Percentiles rank a stretch among this genome's conserved stretches.
These are phyloP conservation scores for Hydrolagus colliei DNA, from an alignment of 2,797 vertebrate species.

Conservation along the genomic window DNA sequence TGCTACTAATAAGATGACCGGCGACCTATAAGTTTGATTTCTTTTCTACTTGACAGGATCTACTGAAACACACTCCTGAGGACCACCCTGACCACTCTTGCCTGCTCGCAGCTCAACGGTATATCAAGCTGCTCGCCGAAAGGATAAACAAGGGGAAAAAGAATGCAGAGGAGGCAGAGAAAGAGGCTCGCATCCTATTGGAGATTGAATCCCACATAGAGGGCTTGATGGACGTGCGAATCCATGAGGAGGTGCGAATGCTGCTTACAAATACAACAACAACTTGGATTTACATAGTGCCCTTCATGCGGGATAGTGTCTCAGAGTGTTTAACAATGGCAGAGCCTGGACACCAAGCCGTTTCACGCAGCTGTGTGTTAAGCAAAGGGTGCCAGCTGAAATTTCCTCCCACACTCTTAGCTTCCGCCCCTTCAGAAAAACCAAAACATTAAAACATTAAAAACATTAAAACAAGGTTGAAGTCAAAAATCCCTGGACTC, in stretches of 20 bases:
- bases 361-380: too few relatives aligned
- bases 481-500: too few relatives aligned
- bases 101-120: constrained; percentile 82
- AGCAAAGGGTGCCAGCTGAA: too few relatives aligned
- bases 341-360: too few relatives aligned
- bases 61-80: constrained; percentile 88
- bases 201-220: constrained; percentile 97
- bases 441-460: too few relatives aligned
- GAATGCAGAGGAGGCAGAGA: constrained; percentile 86
- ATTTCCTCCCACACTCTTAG: too few relatives aligned
- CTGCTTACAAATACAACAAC: background rate
- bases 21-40: constrained; percentile 9
- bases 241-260: background rate
- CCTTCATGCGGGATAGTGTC: too few relatives aligned
- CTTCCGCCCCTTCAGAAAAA: too few relatives aligned
- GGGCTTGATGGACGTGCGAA: constrained; percentile 84
- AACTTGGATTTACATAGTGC: too few relatives aligned
- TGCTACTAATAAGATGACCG: too few relatives aligned
- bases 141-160: constrained; percentile 91
- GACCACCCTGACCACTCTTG: constrained; percentile 84
- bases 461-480: too few relatives aligned
- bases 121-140: constrained; percentile 89
- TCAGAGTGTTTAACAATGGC: too few relatives aligned
- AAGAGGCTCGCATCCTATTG: constrained; percentile 85
- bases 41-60: constrained; percentile 63